phyloP scores from a whole-genome alignment of 2,797 vertebrate species.

The Streptopelia turtur region DNA sequence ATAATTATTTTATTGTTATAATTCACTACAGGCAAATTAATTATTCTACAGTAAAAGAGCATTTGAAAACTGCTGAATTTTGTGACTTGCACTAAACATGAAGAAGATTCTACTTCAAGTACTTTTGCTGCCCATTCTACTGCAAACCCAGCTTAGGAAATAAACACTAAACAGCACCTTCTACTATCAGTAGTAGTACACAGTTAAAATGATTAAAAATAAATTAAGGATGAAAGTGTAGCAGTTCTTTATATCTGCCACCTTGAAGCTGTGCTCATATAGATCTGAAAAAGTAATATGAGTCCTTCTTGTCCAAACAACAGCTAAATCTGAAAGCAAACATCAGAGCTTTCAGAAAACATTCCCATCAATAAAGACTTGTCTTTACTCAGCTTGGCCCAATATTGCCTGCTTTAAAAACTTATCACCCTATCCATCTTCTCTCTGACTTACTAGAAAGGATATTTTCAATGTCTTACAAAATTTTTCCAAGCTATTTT shows the following conservation, averaged over 20 bases:
- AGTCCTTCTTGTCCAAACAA: slow-evolving; percentile 71
- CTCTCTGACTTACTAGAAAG: slow-evolving; percentile 1
- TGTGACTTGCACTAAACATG: background rate
- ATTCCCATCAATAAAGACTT: slow-evolving; percentile 64
- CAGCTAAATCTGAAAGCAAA: slow-evolving; percentile 75
- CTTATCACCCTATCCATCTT: slow-evolving; percentile 37
- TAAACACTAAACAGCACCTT: background rate
- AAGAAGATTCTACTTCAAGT: background rate
- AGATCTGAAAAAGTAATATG: slow-evolving; percentile 61
- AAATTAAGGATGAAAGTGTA: background rate
- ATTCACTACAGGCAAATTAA: background rate
- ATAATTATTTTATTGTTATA: background rate
- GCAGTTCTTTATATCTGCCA: slow-evolving; percentile 48
- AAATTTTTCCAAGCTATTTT: background rate
- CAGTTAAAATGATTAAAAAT: background rate
- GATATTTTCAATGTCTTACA: background rate
- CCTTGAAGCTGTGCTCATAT: slow-evolving; percentile 39
- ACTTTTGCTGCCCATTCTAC: background rate
- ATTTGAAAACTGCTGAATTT: background rate
- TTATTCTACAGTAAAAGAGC: background rate
- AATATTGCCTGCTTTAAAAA: slow-evolving; percentile 39
- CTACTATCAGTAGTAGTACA: background rate
- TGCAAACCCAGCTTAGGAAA: background rate
- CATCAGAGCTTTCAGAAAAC: slow-evolving; percentile 42
- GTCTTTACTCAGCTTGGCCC: slow-evolving; percentile 48